These are phyloP conservation scores for Drosophila paulistorum DNA, from an alignment of 1,140 invertebrate genomes.

Conservation along the genomic window DNA sequence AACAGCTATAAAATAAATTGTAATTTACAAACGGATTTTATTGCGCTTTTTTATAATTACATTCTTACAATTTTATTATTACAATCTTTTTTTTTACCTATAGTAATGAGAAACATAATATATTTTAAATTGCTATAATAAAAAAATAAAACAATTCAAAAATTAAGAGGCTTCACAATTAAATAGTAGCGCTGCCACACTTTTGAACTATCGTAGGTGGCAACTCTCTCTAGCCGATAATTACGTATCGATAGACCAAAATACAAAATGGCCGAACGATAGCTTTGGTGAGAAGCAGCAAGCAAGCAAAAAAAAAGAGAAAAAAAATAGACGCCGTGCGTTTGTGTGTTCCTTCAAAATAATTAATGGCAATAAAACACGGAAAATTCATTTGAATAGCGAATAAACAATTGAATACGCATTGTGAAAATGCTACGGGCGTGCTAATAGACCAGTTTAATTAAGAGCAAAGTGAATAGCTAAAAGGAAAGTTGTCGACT, in stretches of 20 bases:
- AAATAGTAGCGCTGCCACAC: neutral
- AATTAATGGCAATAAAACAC: slow-evolving; percentile 49
- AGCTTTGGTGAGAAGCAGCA: slow-evolving; percentile 63
- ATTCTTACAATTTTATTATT: too few relatives aligned
- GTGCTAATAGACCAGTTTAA: slow-evolving; percentile 17
- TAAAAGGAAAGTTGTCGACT: slow-evolving; percentile 65
- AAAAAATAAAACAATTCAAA: neutral
- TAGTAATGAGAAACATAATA: too few relatives aligned
- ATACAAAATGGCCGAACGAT: slow-evolving; percentile 71
- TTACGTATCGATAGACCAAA: slow-evolving; percentile 11
- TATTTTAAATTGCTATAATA: neutral
- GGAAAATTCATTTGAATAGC: slow-evolving; percentile 45
- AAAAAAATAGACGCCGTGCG: slow-evolving; percentile 58
- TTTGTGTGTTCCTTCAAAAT: slow-evolving; percentile 61
- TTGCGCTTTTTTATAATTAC: too few relatives aligned
- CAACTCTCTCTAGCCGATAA: neutral
- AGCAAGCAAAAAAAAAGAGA: slow-evolving; percentile 70
- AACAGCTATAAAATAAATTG: too few relatives aligned
- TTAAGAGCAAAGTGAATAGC: slow-evolving; percentile 41
- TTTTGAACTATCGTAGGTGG: neutral
- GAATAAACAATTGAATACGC: slow-evolving; percentile 50
- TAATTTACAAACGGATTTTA: too few relatives aligned
- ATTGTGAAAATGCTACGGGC: slow-evolving; percentile 23
- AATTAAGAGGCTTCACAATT: neutral
- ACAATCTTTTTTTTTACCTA: too few relatives aligned